Conservation (phyloP, 2,113 vertebrate species). For the Nipponia nippon region DNA sequence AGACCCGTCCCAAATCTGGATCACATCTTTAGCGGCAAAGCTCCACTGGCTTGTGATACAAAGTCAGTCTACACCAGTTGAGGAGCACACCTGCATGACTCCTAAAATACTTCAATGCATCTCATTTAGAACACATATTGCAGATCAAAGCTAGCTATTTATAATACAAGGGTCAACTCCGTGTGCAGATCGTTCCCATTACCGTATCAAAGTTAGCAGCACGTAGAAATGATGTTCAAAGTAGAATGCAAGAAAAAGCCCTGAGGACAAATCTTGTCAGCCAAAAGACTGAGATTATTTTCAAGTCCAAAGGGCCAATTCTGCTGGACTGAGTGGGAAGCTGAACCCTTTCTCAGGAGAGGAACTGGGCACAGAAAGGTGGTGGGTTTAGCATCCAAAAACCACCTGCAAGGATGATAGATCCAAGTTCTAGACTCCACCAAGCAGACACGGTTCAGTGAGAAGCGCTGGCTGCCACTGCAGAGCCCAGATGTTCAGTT, state of each 20-base stretch:
- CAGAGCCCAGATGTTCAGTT: background rate
- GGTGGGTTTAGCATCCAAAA: background rate
- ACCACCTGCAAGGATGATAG: background rate
- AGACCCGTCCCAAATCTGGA: background rate
- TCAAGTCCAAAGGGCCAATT: background rate
- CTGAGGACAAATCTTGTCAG: background rate
- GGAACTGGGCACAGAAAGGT: background rate
- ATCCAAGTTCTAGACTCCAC: background rate
- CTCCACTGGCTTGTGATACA: background rate
- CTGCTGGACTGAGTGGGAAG: background rate
- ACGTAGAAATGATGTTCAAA: background rate
- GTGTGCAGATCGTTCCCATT: background rate
- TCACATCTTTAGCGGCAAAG: background rate
- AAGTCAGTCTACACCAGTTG: background rate
- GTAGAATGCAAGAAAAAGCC: background rate
- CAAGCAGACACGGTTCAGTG: background rate
- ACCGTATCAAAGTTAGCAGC: background rate
- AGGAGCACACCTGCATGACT: background rate
- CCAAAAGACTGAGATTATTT: background rate
- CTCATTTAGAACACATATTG: background rate
- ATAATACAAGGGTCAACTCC: background rate
- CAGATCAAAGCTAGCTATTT: background rate
- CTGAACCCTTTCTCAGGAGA: background rate
- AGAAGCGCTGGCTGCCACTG: background rate
- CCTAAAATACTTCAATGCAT: background rate